Conservation (phyloP, 2,888 invertebrate genomes). For the Cetonia aurata region DNA sequence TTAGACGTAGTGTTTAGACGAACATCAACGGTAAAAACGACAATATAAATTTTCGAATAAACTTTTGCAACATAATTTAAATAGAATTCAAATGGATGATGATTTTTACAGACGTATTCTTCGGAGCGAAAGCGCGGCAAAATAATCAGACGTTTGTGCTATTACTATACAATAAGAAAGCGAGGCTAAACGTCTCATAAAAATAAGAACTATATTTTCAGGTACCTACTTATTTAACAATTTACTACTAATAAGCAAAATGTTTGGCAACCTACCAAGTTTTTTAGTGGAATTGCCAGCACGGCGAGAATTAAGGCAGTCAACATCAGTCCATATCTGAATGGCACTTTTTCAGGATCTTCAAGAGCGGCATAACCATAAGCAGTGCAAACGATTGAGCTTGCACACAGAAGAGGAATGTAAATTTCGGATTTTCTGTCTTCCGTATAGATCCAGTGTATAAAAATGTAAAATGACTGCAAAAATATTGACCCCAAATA, state of each 20-base stretch:
- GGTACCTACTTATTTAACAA: not conserved
- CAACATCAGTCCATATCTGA: constrained; percentile 31
- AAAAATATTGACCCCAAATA: constrained; percentile 8
- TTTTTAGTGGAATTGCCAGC: constrained; percentile 28
- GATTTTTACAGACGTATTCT: too few species aligned
- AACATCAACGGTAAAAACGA: too few species aligned
- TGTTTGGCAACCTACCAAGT: constrained; percentile 21
- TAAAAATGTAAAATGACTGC: constrained; percentile 8
- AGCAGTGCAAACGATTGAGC: not conserved
- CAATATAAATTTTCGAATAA: too few species aligned
- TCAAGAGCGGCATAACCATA: constrained; percentile 23
- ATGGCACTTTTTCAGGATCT: constrained; percentile 19
- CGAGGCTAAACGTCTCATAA: too few species aligned
- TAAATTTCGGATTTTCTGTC: constrained; percentile 12
- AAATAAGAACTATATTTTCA: too few species aligned
- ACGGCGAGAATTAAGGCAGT: not conserved
- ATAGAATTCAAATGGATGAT: too few species aligned
- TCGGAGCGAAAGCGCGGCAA: too few species aligned
- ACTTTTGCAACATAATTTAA: too few species aligned
- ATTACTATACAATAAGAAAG: too few species aligned
- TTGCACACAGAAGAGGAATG: constrained; percentile 13
- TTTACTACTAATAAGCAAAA: not conserved
- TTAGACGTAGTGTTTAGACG: too few species aligned
- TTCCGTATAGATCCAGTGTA: constrained; percentile 13
- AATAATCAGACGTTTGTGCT: too few species aligned